phyloP scores from a whole-genome alignment of 2,888 invertebrate genomes.

The Onthophagus sagittarius region DNA sequence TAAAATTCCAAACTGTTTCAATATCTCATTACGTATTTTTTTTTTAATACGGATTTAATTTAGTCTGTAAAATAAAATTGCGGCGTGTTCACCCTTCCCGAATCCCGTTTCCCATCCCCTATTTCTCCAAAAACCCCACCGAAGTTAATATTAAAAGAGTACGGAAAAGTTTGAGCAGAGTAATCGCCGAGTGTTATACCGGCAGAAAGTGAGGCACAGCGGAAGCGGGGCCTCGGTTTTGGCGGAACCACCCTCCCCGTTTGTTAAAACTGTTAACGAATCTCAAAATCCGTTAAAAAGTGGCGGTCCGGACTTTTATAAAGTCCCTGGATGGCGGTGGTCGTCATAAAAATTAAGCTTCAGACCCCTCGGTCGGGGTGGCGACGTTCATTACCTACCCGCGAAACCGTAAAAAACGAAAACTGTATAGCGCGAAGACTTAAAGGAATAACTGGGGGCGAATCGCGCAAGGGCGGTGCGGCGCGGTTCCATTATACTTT shows the following conservation, averaged over 20 bases:
- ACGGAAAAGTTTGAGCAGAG: constrained; percentile 11
- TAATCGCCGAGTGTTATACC: constrained; percentile 8
- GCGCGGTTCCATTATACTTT: constrained; percentile 47
- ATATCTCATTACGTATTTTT: neutral
- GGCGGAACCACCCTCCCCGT: constrained; percentile 31
- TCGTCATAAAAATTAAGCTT: constrained; percentile 48
- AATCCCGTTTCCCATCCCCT: neutral
- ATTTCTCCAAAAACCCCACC: neutral
- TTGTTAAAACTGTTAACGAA: constrained; percentile 50
- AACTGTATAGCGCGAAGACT: constrained; percentile 22
- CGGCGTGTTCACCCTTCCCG: constrained; percentile 8
- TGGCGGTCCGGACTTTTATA: constrained; percentile 44
- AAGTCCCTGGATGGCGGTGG: constrained; percentile 39
- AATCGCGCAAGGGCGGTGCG: constrained; percentile 32
- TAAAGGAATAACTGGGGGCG: neutral
- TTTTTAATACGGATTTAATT: neutral
- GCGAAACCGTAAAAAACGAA: constrained; percentile 46
- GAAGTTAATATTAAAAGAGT: constrained; percentile 14
- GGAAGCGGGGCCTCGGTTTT: constrained; percentile 3
- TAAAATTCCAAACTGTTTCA: neutral
- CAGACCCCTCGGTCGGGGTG: constrained; percentile 34
- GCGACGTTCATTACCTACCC: constrained; percentile 44
- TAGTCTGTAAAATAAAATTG: constrained; percentile 12
- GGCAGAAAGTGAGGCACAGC: constrained; percentile 4
- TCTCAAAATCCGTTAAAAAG: constrained; percentile 49